These are phyloP conservation scores for Nysson spinosus DNA, from an alignment of 2,888 invertebrate species.

Conservation along the genomic window DNA sequence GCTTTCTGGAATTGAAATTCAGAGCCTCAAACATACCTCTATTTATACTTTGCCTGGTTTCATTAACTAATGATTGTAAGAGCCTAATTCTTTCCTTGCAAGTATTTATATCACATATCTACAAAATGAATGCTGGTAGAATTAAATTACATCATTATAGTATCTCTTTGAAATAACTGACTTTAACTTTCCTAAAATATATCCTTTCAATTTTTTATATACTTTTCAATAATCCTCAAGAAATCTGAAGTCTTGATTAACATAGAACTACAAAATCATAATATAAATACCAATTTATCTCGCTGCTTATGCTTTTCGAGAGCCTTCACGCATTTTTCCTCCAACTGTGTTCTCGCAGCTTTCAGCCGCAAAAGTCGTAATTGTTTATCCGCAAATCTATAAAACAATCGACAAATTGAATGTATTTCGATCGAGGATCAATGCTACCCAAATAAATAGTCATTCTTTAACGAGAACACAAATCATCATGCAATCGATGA, in stretches of 20 bases:
- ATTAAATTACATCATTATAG: no score
- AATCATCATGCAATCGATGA: no score
- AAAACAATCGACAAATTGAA: constrained; percentile 50
- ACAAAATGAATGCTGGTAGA: constrained; percentile 19
- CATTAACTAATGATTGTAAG: constrained; percentile 80
- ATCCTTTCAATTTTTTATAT: no score
- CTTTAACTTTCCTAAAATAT: no score
- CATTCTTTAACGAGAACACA: no score
- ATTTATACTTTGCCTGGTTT: constrained; percentile 78
- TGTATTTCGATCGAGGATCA: no score
- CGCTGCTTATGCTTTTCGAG: constrained; percentile 76
- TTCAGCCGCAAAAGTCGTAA: constrained; percentile 80
- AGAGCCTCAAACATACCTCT: constrained; percentile 67
- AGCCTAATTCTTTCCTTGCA: constrained; percentile 81
- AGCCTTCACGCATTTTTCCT: constrained; percentile 80
- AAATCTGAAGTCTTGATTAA: no score
- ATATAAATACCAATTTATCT: constrained; percentile 74
- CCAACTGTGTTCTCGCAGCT: constrained; percentile 79
- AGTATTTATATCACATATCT: constrained; percentile 81
- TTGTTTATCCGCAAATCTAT: constrained; percentile 83
- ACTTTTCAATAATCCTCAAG: no score
- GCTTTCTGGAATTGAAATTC: no score
- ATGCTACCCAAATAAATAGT: no score
- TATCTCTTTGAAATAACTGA: no score
- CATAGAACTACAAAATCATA: no score